Conservation (phyloP, 2,888 invertebrate species). For the Iphiclides podalirius region DNA sequence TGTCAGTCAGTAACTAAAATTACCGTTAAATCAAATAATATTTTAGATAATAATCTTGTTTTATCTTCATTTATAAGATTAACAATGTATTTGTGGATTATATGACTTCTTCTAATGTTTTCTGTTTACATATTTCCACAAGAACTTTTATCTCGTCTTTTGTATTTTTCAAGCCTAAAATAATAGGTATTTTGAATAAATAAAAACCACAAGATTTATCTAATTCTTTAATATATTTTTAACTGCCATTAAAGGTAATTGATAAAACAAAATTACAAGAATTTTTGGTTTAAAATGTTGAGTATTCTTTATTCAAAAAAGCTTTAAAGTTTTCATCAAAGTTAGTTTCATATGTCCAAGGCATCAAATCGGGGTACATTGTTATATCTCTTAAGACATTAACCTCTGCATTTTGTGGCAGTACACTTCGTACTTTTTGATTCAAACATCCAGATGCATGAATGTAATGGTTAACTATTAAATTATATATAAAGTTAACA, state of each 20-base stretch:
- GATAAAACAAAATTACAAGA: not conserved
- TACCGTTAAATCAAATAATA: not conserved
- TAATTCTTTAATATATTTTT: constrained; percentile 13
- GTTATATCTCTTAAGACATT: constrained; percentile 53
- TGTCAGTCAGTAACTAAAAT: too few relatives aligned
- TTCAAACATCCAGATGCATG: constrained; percentile 70
- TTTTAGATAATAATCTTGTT: not conserved
- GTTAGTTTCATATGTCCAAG: constrained; percentile 69
- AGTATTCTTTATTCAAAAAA: constrained; percentile 48
- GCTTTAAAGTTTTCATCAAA: constrained; percentile 70
- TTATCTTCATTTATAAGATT: not conserved
- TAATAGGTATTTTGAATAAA: not conserved
- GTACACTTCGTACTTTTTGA: constrained; percentile 69
- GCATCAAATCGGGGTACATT: constrained; percentile 69
- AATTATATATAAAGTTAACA: constrained; percentile 70
- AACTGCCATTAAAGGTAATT: constrained; percentile 18
- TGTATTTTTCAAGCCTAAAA: not conserved
- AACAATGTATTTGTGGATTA: not conserved
- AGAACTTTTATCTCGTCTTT: too few relatives aligned
- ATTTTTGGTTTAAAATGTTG: constrained; percentile 1
- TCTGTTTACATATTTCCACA: too few relatives aligned
- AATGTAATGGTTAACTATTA: constrained; percentile 68
- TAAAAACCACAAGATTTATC: not conserved
- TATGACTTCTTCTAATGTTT: too few relatives aligned
- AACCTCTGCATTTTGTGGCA: constrained; percentile 57